Percentiles rank a stretch among this genome's conserved stretches.
phyloP scores from a whole-genome alignment of 2,888 invertebrate genomes.

The Stomorhina lunata region DNA sequence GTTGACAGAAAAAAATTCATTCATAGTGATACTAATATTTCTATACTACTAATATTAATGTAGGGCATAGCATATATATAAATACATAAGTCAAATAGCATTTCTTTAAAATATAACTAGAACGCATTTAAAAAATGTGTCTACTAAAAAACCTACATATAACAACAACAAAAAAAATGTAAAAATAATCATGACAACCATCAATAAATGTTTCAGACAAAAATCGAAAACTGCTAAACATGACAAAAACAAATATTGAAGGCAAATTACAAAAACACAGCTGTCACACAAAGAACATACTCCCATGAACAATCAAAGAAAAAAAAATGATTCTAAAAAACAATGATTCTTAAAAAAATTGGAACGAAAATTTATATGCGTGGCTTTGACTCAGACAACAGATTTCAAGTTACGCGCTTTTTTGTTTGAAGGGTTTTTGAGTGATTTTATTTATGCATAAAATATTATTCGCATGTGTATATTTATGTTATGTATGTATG shows the following conservation, averaged over 20 bases:
- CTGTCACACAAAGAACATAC: not conserved
- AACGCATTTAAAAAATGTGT: constrained; percentile 8
- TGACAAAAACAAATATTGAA: not conserved
- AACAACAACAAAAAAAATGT: not conserved
- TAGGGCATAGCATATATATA: too few relatives aligned
- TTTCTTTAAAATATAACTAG: too few relatives aligned
- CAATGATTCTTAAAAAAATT: too few relatives aligned
- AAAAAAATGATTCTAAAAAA: not conserved
- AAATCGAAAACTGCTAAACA: constrained; percentile 7
- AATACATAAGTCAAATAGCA: too few relatives aligned
- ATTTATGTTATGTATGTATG: not conserved
- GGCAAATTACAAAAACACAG: constrained; percentile 17
- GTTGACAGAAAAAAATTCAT: too few relatives aligned
- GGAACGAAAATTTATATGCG: not conserved
- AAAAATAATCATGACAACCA: constrained; percentile 26
- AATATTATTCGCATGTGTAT: too few relatives aligned
- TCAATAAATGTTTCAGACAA: constrained; percentile 35
- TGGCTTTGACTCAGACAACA: constrained; percentile 23
- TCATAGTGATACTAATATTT: too few relatives aligned
- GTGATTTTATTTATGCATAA: too few relatives aligned
- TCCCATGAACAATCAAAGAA: not conserved
- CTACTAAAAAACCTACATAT: not conserved
- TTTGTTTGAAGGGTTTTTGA: not conserved
- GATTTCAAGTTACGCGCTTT: constrained; percentile 29
- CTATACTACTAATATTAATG: too few relatives aligned